Evolutionary conservation across 2,888 invertebrate genomes (phyloP), one percentile per base, ranked within the genome.

Genomic region (Chymomyza procnemis): DNA sequence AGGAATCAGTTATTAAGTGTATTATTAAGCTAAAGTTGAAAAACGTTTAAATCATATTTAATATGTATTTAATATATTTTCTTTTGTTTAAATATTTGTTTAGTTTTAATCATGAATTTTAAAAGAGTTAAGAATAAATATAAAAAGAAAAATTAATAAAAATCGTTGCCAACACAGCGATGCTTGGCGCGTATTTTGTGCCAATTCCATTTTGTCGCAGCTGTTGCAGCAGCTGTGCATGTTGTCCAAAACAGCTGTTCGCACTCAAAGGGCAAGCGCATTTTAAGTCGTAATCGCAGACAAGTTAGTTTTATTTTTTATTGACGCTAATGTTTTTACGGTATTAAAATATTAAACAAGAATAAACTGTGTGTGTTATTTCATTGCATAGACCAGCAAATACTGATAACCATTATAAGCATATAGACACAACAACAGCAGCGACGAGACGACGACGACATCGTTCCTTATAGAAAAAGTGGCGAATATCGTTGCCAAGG

Each of bases 401-500:
- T 12, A 19, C 54, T 22, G 54, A 54, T 54, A 54, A 54, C 19
- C 22, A 14, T n/a, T 41, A 50, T 50, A 12, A 19, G 2, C 18
- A 50, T 50, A 50, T 50, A 50, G 50, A 50, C 50, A 50, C 50
- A 50, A n/a, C 16, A 50, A 50, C 3, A 47, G 16, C 14, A 47
- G 47, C 16, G n/a, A 47, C 16, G 14, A 50, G 19, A 47, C n/a
- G 48, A 48, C 47, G 18, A 8, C 19, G 19, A 50, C 16, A n/a
- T 41, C 34, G 34, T 41, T 41, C 34, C 12, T 41, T 41, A 41
- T 47, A 47, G 47, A 50, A 54, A 54, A 54, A 54, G 6, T 21
- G 54, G 54, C 54, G 19, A 54, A 54, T 22, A 54, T 54, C 54
- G 54, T 54, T 21, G 19, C 22, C 54, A 54, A 54, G 54, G 54